A percentile compares a stretch with the other conserved stretches of the same genome.
These are phyloP conservation scores for Progne subis DNA, from an alignment of 2,113 vertebrate species.

Conservation along the genomic window DNA sequence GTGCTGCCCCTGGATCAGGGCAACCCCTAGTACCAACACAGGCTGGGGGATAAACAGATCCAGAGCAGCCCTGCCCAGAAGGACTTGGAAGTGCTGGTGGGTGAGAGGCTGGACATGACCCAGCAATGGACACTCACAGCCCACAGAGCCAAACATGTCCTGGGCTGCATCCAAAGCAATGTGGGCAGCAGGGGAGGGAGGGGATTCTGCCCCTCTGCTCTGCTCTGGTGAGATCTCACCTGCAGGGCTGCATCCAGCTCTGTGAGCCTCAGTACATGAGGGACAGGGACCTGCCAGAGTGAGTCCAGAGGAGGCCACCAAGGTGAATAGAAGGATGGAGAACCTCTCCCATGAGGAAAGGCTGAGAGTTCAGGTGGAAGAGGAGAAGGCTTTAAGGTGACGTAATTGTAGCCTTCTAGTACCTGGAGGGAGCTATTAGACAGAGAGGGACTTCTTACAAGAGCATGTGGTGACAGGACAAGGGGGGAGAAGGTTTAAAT, in stretches of 20 bases:
- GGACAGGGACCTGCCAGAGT: rapidly evolving
- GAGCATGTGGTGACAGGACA: not conserved
- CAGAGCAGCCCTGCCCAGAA: not conserved
- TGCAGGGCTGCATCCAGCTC: too few species aligned
- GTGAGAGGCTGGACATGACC: not conserved
- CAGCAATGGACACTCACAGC: rapidly evolving
- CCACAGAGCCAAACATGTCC: rapidly evolving
- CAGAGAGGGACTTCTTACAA: not conserved
- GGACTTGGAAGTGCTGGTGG: rapidly evolving
- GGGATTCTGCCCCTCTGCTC: not conserved
- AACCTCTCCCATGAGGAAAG: not conserved
- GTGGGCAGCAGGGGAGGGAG: rapidly evolving
- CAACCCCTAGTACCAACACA: rapidly evolving
- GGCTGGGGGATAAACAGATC: not conserved
- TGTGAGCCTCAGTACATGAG: rapidly evolving
- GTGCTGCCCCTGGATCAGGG: rapidly evolving
- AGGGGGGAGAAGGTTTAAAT: not conserved
- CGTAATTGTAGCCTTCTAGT: not conserved
- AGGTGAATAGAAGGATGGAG: too few species aligned
- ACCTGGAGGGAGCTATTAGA: not conserved
- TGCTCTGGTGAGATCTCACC: not conserved
- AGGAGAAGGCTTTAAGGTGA: not conserved
- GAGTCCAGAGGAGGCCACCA: not conserved
- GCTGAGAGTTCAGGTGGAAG: not conserved
- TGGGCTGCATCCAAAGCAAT: not conserved